These are phyloP conservation scores for Drosophila melanocephala DNA, from an alignment of 2,888 invertebrate genomes.

Conservation along the genomic window DNA sequence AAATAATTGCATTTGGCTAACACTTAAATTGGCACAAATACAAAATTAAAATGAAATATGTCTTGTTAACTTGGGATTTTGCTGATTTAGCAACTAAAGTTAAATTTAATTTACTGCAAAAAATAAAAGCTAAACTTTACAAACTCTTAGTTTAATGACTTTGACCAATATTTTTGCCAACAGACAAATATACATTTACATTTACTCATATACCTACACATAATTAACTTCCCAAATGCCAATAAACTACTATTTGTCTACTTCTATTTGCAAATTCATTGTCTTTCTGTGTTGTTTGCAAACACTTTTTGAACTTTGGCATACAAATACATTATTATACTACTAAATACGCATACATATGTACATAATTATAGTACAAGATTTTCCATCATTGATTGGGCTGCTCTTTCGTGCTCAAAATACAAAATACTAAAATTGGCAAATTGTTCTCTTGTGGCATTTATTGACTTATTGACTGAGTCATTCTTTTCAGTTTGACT, in stretches of 20 bases:
- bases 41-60: constrained; percentile 10
- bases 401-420: constrained; percentile 12
- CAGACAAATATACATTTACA: not conserved
- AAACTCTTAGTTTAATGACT: constrained; percentile 22
- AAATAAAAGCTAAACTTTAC: not conserved
- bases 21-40: constrained; percentile 20
- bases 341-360: constrained; percentile 1
- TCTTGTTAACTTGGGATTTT: constrained; percentile 29
- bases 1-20: constrained; percentile 39
- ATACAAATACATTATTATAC: constrained; percentile 52
- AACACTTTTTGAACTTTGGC: constrained; percentile 65
- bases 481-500: constrained; percentile 10
- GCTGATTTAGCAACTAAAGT: constrained; percentile 11
- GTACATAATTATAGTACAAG: not conserved
- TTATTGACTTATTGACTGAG: constrained; percentile 3
- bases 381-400: constrained; percentile 6
- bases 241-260: constrained; percentile 29
- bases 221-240: constrained; percentile 40
- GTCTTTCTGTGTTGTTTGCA: constrained; percentile 23
- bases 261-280: constrained; percentile 12
- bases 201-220: not conserved
- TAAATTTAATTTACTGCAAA: not conserved
- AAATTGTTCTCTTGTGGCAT: constrained; percentile 58
- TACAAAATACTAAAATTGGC: no score
- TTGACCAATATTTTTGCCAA: constrained; percentile 31